Base-by-base conservation (phyloP, 2,888 invertebrate species). In the Dryobota labecula region DNA sequence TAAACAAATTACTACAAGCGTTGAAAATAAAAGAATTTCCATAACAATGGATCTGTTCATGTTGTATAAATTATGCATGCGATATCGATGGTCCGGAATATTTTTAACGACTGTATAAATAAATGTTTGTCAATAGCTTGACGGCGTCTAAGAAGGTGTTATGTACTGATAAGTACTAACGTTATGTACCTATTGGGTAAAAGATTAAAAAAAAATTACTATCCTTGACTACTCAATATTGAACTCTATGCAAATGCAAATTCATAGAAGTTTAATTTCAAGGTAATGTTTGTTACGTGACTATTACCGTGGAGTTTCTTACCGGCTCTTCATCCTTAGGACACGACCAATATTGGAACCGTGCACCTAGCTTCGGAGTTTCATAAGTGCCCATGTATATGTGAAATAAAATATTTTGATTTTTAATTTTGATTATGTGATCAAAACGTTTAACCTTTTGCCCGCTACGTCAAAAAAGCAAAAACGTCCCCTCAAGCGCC, bases 11-110 rank as follows among this genome's bases (percentile, higher is more conserved):
- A 60, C 56, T 70, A 78, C 66, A 64, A 60, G 56, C 49, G 47
- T 78, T 66, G 56, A 51, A 70, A 62, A 75, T 79, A 70, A 70
- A 63, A 58, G 71, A 41, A 73, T 76, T 77, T 82, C 68, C 54
- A 66, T 73, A 79, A 79, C 83, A 83, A 80, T 80, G 69, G 70
- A 58, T 79, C 53, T 51, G 63, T 51, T 58, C 47, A 71, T 58
- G 53, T 58, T 70, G 78, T 78, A 58, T 81, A 62, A 71, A 73
- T 70, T 75, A 81, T 70, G 27, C 70, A 81, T 70, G 27, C 70
- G 49, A 36, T 69, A 75, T 72, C 51, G 57, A 53, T 57, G 45
- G n/a, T 53, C 49, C 41, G 45, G 58, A 82, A 78, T 82, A 66
- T 67, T 64, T 60, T 66, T 33, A 58, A 30, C 38, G 18, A 41